Percentiles rank a stretch among this genome's conserved stretches.
Conservation (phyloP, 2,797 vertebrate genomes). For the Trichosurus vulpecula region DNA sequence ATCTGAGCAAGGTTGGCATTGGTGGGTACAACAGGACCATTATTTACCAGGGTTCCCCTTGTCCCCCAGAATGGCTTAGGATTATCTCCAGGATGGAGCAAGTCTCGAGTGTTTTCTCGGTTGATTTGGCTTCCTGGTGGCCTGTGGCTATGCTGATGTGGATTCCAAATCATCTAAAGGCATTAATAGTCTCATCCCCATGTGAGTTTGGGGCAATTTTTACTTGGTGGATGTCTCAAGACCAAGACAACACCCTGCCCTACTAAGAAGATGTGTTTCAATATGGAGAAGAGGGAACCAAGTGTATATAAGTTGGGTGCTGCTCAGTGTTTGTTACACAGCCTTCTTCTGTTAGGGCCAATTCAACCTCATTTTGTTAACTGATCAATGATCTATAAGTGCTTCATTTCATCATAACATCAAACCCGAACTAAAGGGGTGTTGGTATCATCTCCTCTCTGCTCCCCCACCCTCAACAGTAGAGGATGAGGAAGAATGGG, state of each 20-base stretch:
- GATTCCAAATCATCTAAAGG: neutral
- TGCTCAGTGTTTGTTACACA: neutral
- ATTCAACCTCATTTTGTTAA: neutral
- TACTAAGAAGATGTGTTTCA: neutral
- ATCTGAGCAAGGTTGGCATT: neutral
- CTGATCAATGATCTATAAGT: neutral
- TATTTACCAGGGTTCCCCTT: too few relatives aligned
- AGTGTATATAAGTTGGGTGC: neutral
- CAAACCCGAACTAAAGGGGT: neutral
- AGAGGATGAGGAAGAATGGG: neutral
- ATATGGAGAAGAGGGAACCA: neutral
- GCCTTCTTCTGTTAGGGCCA: neutral
- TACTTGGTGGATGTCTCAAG: neutral
- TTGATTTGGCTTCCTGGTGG: neutral
- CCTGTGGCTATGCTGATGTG: neutral
- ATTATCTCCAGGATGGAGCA: neutral
- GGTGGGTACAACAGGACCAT: neutral
- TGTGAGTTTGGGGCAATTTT: neutral
- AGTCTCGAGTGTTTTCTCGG: neutral
- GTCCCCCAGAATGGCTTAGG: neutral
- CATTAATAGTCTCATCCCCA: neutral
- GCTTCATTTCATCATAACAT: too few relatives aligned
- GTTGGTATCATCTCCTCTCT: neutral
- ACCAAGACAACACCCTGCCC: neutral
- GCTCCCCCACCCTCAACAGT: neutral